These are phyloP conservation scores for Sycophaga agraensis DNA, from an alignment of 1,140 invertebrate genomes.

Conservation along the genomic window DNA sequence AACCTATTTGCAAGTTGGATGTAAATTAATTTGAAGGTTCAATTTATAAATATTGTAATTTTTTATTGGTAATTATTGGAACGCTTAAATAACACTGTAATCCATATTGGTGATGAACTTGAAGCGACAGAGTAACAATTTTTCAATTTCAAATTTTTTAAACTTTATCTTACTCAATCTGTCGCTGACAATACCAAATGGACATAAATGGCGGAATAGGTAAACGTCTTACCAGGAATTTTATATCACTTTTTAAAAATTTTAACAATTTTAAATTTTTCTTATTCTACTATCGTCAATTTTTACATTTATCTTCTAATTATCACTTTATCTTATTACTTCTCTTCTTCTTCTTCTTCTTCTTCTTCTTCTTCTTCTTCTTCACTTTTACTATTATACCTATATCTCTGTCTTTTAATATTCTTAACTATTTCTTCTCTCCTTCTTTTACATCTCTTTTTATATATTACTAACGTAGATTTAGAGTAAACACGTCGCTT, in stretches of 20 bases:
- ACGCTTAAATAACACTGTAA: no score
- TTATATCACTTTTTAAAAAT: conserved; percentile 5
- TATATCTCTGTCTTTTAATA: conserved; percentile 24
- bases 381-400: background rate
- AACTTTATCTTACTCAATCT: conserved; percentile 4
- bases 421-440: conserved; percentile 20
- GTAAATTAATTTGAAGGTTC: no score
- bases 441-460: conserved; percentile 12
- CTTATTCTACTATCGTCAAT: background rate
- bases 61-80: no score
- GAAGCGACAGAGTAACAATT: conserved; percentile 5
- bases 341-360: conserved; percentile 24
- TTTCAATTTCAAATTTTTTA: conserved; percentile 11
- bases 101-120: background rate
- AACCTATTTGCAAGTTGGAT: no score
- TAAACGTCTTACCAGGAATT: conserved; percentile 6
- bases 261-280: conserved; percentile 9
- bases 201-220: conserved; percentile 9
- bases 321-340: conserved; percentile 21
- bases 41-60: no score
- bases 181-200: conserved; percentile 1
- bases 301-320: conserved; percentile 24
- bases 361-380: conserved; percentile 30
- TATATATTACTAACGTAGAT: conserved; percentile 21
- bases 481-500: conserved; percentile 24